Conservation (phyloP, 2,888 invertebrate genomes). For the Seira ritae region DNA sequence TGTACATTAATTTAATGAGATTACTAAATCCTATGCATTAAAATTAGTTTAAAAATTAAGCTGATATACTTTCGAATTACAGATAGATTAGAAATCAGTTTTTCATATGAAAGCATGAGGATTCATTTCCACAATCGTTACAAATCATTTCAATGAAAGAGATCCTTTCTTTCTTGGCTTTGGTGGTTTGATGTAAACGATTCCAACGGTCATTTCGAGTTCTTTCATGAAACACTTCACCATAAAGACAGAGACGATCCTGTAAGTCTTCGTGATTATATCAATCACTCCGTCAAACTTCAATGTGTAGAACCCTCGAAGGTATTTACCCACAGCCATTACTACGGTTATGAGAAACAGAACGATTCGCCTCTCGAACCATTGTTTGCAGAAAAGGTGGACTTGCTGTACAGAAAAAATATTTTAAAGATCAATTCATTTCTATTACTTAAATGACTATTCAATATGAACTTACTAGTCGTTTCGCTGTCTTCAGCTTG, state of each 20-base stretch:
- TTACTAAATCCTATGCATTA: too few species aligned
- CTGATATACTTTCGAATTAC: neutral
- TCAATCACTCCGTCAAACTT: conserved; percentile 53
- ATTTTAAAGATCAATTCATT: conserved; percentile 13
- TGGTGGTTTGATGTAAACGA: conserved; percentile 55
- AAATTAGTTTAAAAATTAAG: neutral
- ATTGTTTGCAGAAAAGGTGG: conserved; percentile 41
- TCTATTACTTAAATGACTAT: neutral
- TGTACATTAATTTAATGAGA: too few species aligned
- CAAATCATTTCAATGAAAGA: conserved; percentile 29
- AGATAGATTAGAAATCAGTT: too few species aligned
- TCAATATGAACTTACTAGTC: conserved; percentile 32
- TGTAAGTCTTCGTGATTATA: conserved; percentile 45
- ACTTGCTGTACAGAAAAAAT: conserved; percentile 44
- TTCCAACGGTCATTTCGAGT: conserved; percentile 47
- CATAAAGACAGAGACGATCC: conserved; percentile 41
- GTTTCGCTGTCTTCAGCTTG: conserved; percentile 41
- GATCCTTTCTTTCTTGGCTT: conserved; percentile 57
- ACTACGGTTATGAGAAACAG: conserved; percentile 32
- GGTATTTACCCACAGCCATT: conserved; percentile 46
- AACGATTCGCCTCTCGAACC: conserved; percentile 39
- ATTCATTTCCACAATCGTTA: too few species aligned
- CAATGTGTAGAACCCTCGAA: conserved; percentile 34
- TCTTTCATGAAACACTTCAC: conserved; percentile 59
- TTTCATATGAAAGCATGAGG: too few species aligned